Conservation (phyloP, 2,113 vertebrate genomes). For the Pitta sordida region DNA sequence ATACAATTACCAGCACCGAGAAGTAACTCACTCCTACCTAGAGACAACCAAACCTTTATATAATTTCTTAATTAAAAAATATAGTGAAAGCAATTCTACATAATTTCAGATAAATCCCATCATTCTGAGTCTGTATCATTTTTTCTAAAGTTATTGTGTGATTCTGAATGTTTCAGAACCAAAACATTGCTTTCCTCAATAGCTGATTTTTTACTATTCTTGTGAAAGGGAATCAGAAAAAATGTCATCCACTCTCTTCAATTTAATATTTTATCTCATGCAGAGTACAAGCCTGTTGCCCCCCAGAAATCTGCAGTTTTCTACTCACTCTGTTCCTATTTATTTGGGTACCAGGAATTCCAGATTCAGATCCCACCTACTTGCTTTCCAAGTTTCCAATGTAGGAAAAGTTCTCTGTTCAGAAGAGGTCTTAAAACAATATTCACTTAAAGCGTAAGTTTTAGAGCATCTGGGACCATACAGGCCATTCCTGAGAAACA, state of each 20-base stretch:
- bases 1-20: background rate
- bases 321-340: background rate
- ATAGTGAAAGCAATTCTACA: background rate
- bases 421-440: background rate
- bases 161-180: background rate
- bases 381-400: background rate
- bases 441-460: background rate
- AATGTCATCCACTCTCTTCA: background rate
- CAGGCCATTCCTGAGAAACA: background rate
- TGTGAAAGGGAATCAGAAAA: background rate
- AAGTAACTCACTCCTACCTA: background rate
- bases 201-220: background rate
- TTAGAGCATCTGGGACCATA: background rate
- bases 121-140: background rate
- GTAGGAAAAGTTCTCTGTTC: background rate
- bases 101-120: background rate
- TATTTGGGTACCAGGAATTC: background rate
- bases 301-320: background rate
- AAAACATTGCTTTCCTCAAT: background rate
- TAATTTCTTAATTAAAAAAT: background rate
- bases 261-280: background rate
- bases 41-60: background rate
- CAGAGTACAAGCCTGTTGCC: background rate
- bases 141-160: background rate
- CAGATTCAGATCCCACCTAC: background rate